Evolutionary conservation across 2,113 vertebrate species (phyloP).

Genomic region (Dipodomys stephensi): DNA sequence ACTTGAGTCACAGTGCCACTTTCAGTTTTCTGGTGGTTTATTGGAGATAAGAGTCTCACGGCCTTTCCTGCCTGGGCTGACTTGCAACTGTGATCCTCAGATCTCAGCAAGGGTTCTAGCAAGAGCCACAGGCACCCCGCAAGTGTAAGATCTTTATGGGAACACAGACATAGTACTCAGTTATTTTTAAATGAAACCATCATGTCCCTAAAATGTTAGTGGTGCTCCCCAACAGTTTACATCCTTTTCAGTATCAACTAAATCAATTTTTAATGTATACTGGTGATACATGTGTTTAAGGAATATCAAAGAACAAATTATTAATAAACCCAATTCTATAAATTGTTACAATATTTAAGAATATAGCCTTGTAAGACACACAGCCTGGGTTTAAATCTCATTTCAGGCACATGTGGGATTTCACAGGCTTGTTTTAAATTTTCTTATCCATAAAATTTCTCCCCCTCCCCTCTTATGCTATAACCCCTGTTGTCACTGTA

Average conservation of each 20-base stretch:
- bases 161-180: background rate
- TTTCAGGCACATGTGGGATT: background rate
- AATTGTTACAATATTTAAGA: background rate
- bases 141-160: background rate
- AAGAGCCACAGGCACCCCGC: no score
- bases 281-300: background rate
- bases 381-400: background rate
- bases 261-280: background rate
- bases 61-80: no score
- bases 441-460: no score
- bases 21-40: no score
- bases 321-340: background rate
- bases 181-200: background rate
- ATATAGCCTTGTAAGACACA: background rate
- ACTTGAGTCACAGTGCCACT: no score
- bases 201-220: background rate
- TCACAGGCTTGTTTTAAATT: background rate
- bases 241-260: background rate
- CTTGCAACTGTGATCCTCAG: no score
- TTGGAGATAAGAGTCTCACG: no score
- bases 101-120: no score
- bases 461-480: no score
- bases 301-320: background rate
- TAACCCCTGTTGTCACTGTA: no score
- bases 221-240: background rate